Conservation (phyloP, 2,113 vertebrate species). For the Lepidothrix coronata region DNA sequence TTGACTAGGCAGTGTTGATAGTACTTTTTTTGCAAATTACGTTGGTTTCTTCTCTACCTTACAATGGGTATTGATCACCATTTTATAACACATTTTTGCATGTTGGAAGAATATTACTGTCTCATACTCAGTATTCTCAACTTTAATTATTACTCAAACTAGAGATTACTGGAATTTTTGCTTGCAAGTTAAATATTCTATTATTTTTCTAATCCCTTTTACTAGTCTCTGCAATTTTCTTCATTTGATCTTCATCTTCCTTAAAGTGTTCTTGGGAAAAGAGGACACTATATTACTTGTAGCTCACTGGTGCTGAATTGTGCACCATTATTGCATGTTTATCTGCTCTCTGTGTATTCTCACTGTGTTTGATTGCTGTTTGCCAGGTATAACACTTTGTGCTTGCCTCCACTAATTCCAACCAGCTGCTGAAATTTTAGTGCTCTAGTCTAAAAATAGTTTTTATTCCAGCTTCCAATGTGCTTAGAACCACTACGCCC, state of each 20-base stretch:
- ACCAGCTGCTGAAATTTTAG: not conserved
- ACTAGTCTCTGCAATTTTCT: not conserved
- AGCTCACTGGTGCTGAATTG: not conserved
- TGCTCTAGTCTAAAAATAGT: not conserved
- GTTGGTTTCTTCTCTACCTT: not conserved
- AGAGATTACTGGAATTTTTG: not conserved
- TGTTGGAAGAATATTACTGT: not conserved
- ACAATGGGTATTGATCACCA: not conserved
- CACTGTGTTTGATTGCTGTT: not conserved
- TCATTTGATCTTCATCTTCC: not conserved
- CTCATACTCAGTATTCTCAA: not conserved
- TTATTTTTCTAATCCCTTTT: not conserved
- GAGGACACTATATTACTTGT: not conserved
- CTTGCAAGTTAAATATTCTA: not conserved
- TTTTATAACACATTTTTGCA: not conserved
- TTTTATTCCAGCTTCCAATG: not conserved
- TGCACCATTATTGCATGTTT: not conserved
- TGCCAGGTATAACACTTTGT: not conserved
- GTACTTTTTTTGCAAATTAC: not conserved
- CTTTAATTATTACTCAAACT: not conserved
- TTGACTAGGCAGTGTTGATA: not conserved
- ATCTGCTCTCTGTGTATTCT: not conserved
- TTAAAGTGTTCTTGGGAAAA: not conserved
- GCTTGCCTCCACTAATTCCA: not conserved
- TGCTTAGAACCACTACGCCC: not conserved